Base-by-base conservation (phyloP, 2,888 invertebrate genomes). In the Agrochola circellaris region DNA sequence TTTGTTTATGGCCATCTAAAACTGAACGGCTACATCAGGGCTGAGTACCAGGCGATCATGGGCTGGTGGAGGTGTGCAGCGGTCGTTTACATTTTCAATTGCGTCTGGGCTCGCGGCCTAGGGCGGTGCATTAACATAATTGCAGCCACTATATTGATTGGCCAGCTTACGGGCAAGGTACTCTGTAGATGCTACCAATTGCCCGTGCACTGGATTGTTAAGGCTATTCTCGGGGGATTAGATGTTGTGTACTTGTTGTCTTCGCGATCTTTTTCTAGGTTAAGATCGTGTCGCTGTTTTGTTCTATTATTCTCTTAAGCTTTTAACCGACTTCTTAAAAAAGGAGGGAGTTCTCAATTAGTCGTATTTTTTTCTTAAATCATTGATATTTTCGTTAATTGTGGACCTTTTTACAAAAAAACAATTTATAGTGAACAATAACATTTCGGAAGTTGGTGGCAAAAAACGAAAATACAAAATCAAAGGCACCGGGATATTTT, bases 71-170 rank as follows among this genome's bases (percentile, higher is more conserved):
- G 92, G 92, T 93, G 91, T 91, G 87, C 86, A 82, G 79, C 83
- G 89, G 89, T 93, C 93, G 93, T 93, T 94, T 94, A 94, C 94
- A 94, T 95, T 95, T 94, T 93, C 95, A 94, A 94, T 93, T 94
- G 94, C 91, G 91, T 91, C 93, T 90, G 91, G 90, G 88, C 89
- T 87, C 90, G 91, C 86, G 89, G 93, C 94, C 93, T 91, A 91
- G 92, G 94, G 95, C 93, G 91, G 88, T 93, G 92, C 95, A 96
- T 96, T 96, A 96, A 92, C 96, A 96, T 96, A 96, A 96, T 96
- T 96, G 96, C 95, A 93, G 92, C 90, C 91, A 90, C 93, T 94
- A 92, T 94, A 96, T 96, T 96, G 96, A 96, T 96, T 96, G 95
- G 94, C 92, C 88, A 88, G 92, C 93, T 92, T 87, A 92, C 92